Evolutionary conservation across 2,888 invertebrate species (phyloP), one percentile per base, ranked within the genome.

Genomic region (Eurois occulta): DNA sequence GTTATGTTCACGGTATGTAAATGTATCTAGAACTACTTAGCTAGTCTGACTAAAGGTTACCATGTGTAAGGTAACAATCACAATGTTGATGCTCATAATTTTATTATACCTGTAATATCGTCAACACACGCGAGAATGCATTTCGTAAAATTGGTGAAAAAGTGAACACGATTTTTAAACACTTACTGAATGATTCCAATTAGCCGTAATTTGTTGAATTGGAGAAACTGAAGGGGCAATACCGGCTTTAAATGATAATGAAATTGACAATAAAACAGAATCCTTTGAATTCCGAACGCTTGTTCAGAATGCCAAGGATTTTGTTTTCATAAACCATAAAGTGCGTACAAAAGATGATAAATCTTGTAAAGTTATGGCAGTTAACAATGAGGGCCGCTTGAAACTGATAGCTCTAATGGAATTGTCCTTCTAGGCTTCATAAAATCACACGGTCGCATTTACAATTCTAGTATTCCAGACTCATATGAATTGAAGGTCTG

Each of bases 401-500:
- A 68, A 75, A 72, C 69, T 70, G 72, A 85, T 73, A 81, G 52
- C 18, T 43, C 43, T 80, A 85, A 81, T 80, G 72, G 72, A 80
- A 80, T 80, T 69, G 71, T 78, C 62, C 72, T 78, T 62, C 72
- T 66, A 69, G 73, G 46, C 58, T 60, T 71, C 73, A 77, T 86
- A 80, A 82, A 86, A 86, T 83, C 74, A 73, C 71, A 75, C 52
- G 66, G 48, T 66, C 76, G 66, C 78, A 86, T 78, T 86, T 78
- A 86, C 72, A 62, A 83, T 75, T 86, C 78, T 76, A 83, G 85
- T 85, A 85, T 81, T 81, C 72, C 43, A 75, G 75, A 67, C 81
- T 85, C 81, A 81, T 76, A 85, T 85, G 83, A 85, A 83, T 85
- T 85, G 83, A 84, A 85, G 86, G 78, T 84, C 64, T 75, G 72